Conservation (phyloP, 2,888 invertebrate species). For the Xylota segnis region DNA sequence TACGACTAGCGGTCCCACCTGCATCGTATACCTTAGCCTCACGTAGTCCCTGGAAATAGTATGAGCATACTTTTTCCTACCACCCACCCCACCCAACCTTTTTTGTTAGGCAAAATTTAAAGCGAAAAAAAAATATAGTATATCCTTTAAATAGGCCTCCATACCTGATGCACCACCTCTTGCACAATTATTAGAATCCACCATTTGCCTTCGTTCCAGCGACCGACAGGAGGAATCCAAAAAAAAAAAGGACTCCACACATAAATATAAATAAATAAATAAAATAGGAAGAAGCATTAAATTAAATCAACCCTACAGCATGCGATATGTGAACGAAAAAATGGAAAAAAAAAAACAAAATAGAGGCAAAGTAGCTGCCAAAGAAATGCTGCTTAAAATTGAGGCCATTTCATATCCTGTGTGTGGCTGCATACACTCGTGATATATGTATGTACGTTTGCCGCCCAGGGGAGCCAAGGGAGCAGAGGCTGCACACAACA, state of each 20-base stretch:
- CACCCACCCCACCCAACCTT: background rate
- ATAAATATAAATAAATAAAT: slow-evolving; percentile 66
- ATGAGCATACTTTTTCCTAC: slow-evolving; percentile 16
- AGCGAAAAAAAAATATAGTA: background rate
- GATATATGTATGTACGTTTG: slow-evolving; percentile 1
- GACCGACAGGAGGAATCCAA: background rate
- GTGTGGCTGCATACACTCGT: slow-evolving; percentile 26
- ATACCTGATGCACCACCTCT: slow-evolving; percentile 29
- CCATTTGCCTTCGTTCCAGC: slow-evolving; percentile 26
- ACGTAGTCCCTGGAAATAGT: slow-evolving; percentile 16
- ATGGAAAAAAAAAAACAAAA: no score
- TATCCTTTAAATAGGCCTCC: slow-evolving; percentile 38
- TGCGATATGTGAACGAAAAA: slow-evolving; percentile 41
- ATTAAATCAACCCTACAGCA: slow-evolving; percentile 62
- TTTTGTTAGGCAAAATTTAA: slow-evolving; percentile 4
- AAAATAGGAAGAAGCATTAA: slow-evolving; percentile 54
- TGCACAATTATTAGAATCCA: slow-evolving; percentile 45
- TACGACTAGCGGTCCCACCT: slow-evolving; percentile 45
- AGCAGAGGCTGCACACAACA: slow-evolving; percentile 40
- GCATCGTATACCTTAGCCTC: slow-evolving; percentile 19
- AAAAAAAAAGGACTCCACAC: slow-evolving; percentile 9
- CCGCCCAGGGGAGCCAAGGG: slow-evolving; percentile 51
- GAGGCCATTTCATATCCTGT: slow-evolving; percentile 68
- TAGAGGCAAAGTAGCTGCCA: slow-evolving; percentile 62
- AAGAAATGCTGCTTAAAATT: slow-evolving; percentile 68